phyloP scores from a whole-genome alignment of 2,888 invertebrate species.

The Hedya salicella region DNA sequence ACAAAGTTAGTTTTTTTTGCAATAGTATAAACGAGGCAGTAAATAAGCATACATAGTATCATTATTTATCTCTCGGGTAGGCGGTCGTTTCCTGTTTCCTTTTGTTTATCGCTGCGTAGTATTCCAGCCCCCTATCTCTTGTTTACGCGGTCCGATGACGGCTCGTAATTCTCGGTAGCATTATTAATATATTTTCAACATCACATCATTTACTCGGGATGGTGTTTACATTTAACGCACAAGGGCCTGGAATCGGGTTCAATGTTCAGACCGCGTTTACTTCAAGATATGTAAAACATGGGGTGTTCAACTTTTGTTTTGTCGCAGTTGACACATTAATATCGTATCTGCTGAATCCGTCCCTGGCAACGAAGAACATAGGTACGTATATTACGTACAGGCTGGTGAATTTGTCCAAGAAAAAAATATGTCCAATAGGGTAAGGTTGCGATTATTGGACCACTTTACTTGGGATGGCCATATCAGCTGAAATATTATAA shows the following conservation, averaged over 20 bases:
- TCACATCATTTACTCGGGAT: slow-evolving; percentile 22
- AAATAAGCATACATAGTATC: neutral
- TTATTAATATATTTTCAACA: slow-evolving; percentile 28
- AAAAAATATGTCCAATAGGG: too few relatives aligned
- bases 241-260: slow-evolving; percentile 23
- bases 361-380: neutral
- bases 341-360: neutral
- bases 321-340: neutral
- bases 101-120: slow-evolving; percentile 38
- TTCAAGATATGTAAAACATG: slow-evolving; percentile 1
- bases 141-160: slow-evolving; percentile 27
- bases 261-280: slow-evolving; percentile 9
- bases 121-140: slow-evolving; percentile 29
- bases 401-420: too few relatives aligned
- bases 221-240: slow-evolving; percentile 38
- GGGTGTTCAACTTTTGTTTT: slow-evolving; percentile 23
- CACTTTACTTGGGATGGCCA: too few relatives aligned
- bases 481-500: too few relatives aligned
- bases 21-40: slow-evolving; percentile 6
- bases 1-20: neutral
- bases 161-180: slow-evolving; percentile 33
- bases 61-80: slow-evolving; percentile 33
- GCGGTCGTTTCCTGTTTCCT: slow-evolving; percentile 39
- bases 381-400: too few relatives aligned
- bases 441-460: too few relatives aligned